phyloP scores from a whole-genome alignment of 2,113 vertebrate species.

The Girardinichthys multiradiatus region DNA sequence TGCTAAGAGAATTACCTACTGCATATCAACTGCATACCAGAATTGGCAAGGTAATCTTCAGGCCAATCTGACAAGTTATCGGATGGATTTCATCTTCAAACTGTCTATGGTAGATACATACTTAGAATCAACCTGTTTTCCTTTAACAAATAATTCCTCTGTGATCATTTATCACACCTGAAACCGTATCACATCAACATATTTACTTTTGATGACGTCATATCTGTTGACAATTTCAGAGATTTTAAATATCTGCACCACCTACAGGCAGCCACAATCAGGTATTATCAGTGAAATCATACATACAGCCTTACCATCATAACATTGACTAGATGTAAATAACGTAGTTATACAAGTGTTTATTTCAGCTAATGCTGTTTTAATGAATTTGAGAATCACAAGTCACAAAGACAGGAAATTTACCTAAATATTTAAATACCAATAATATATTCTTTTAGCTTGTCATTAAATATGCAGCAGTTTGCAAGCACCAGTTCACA shows the following conservation, averaged over 20 bases:
- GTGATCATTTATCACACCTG: neutral
- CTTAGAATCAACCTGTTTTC: neutral
- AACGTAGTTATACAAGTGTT: neutral
- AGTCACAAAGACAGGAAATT: neutral
- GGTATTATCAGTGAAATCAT: neutral
- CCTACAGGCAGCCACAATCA: neutral
- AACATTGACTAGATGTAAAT: neutral
- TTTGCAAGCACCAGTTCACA: too few relatives aligned
- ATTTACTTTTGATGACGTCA: neutral
- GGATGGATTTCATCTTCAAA: too few relatives aligned
- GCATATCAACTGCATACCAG: too few relatives aligned
- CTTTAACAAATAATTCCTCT: neutral
- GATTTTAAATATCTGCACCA: constrained; percentile 11
- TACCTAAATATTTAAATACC: neutral
- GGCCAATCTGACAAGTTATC: too few relatives aligned
- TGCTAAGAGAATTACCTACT: too few relatives aligned
- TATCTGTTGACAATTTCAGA: neutral
- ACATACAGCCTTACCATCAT: neutral
- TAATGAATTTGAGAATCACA: neutral
- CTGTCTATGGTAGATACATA: neutral
- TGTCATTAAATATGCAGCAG: neutral
- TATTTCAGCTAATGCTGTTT: neutral
- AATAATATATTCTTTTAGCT: neutral
- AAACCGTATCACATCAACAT: too few relatives aligned
- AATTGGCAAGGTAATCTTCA: too few relatives aligned